Evolutionary conservation across 1,140 invertebrate genomes (phyloP).

Genomic region (Orius laevigatus): DNA sequence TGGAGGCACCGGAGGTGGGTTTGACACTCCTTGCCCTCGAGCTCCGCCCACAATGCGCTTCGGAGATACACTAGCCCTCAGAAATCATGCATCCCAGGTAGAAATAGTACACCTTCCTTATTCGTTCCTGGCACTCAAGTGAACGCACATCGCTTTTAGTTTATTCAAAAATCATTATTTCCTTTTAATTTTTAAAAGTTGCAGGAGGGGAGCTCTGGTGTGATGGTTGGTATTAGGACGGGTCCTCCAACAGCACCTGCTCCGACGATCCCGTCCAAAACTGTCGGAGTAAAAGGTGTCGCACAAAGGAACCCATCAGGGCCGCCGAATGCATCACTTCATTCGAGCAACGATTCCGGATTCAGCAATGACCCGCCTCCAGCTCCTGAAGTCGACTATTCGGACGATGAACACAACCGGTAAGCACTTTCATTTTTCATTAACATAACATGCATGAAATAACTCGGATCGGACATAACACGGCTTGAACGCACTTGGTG

Average conservation of each 20-base stretch:
- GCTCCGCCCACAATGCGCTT: constrained; percentile 20
- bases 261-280: constrained; percentile 18
- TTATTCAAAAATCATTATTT: neutral
- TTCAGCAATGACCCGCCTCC: constrained; percentile 78
- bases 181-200: neutral
- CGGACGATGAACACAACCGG: constrained; percentile 69
- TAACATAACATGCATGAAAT: neutral
- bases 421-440: constrained; percentile 31
- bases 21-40: constrained; percentile 17
- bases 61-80: constrained; percentile 25
- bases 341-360: constrained; percentile 80
- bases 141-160: neutral
- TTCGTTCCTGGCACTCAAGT: neutral
- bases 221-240: constrained; percentile 13
- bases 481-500: neutral
- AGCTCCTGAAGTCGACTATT: constrained; percentile 77
- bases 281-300: constrained; percentile 24
- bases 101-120: neutral
- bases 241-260: constrained; percentile 20
- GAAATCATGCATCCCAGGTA: constrained; percentile 25
- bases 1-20: constrained; percentile 24
- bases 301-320: constrained; percentile 23
- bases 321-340: constrained; percentile 48
- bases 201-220: constrained; percentile 7
- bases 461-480: neutral